A percentile compares a stretch with the other conserved stretches of the same genome.
Conservation (phyloP, 2,888 invertebrate species). For the Aleiodes alternator region DNA sequence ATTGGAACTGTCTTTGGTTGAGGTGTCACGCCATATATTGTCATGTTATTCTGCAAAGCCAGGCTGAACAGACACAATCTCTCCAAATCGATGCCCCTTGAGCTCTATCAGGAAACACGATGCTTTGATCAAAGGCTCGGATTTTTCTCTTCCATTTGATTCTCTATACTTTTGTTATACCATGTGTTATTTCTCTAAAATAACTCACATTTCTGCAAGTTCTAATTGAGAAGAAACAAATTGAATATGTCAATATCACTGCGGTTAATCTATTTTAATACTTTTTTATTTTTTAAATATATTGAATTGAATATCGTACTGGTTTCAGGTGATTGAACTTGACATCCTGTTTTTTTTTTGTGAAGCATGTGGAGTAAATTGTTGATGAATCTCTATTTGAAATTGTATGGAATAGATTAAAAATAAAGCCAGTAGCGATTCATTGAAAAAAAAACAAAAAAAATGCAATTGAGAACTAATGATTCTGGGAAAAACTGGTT, state of each 20-base stretch:
- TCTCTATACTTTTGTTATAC: constrained; percentile 9
- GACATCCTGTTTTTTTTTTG: not conserved
- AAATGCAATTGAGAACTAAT: too few relatives aligned
- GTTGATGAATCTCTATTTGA: not conserved
- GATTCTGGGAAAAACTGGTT: too few relatives aligned
- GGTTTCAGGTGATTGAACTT: constrained; percentile 12
- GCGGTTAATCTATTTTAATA: constrained; percentile 10
- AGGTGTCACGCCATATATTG: constrained; percentile 68
- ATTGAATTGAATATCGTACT: constrained; percentile 1
- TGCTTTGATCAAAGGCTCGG: constrained; percentile 51
- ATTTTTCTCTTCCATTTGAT: constrained; percentile 21
- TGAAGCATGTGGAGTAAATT: not conserved
- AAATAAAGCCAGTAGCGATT: too few relatives aligned
- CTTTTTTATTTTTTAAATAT: constrained; percentile 3
- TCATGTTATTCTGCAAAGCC: constrained; percentile 68
- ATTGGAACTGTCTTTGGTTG: constrained; percentile 69
- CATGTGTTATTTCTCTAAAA: constrained; percentile 29
- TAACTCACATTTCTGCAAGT: constrained; percentile 44
- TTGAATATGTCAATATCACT: constrained; percentile 48
- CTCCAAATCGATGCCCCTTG: constrained; percentile 43
- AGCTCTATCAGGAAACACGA: constrained; percentile 43
- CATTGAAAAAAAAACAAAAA: too few relatives aligned
- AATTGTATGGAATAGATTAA: not conserved
- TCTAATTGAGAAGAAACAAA: constrained; percentile 47
- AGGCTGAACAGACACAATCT: constrained; percentile 42